Conservation (phyloP, 2,888 invertebrate genomes). For the Dyspetes luteomarginatus region DNA sequence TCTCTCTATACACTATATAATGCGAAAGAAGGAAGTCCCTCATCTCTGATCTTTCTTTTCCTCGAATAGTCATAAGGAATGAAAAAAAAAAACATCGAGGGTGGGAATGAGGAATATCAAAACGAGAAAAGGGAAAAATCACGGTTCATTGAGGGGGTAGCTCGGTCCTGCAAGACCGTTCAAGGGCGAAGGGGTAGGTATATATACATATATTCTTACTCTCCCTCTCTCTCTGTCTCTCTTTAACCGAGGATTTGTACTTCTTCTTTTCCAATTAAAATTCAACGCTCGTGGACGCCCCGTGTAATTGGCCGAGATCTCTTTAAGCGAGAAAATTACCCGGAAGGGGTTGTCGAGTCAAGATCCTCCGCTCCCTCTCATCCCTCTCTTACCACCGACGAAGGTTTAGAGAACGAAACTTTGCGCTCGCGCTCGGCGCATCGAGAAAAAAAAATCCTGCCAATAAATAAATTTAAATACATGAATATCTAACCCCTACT, state of each 20-base stretch:
- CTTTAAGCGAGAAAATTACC: conserved; percentile 83
- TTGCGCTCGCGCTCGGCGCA: conserved; percentile 26
- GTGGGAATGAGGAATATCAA: conserved; percentile 10
- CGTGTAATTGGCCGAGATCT: conserved; percentile 82
- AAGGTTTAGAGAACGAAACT: conserved; percentile 58
- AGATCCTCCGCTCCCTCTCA: conserved; percentile 32
- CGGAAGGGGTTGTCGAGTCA: conserved; percentile 78
- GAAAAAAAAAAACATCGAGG: conserved; percentile 34
- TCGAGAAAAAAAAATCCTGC: conserved; percentile 77
- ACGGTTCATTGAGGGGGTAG: conserved; percentile 45
- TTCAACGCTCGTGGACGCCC: conserved; percentile 81
- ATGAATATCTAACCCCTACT: conserved; percentile 79
- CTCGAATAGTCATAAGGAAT: conserved; percentile 36
- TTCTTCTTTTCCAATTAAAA: conserved; percentile 82
- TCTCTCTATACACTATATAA: too few relatives aligned
- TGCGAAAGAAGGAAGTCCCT: too few relatives aligned
- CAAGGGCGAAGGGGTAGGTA: conserved; percentile 20
- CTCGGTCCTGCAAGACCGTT: conserved; percentile 20
- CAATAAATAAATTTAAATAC: conserved; percentile 83
- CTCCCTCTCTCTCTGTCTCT: conserved; percentile 10
- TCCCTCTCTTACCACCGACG: conserved; percentile 16
- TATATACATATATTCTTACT: conserved; percentile 13
- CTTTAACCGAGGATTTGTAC: conserved; percentile 67
- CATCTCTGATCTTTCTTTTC: conserved; percentile 35
- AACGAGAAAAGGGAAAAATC: conserved; percentile 40